Evolutionary conservation across 2,797 vertebrate genomes (phyloP), one percentile per base, ranked within the genome.

Genomic region (Pachyuromys duprasi): DNA sequence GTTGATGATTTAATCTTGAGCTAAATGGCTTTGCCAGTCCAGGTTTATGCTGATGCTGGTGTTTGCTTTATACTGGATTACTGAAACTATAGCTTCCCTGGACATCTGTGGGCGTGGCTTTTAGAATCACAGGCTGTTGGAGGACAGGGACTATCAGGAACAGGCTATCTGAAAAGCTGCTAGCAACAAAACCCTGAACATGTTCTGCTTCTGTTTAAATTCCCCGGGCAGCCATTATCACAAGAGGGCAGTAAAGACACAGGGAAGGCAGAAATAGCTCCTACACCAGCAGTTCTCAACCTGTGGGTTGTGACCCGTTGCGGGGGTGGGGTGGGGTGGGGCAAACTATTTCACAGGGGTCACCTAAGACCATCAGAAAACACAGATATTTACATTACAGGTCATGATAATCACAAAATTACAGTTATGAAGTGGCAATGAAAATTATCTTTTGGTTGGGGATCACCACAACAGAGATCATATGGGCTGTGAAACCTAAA

Each of bases 41-140:
- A 67, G 96, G 70, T 72, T 92, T 74, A 72, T 63, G 22, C 33
- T 80, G 42, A 87, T 65, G 24, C 76, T 94, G 62, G 28, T 72
- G 63, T 80, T 70, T 79, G 69, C 55, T 94, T 91, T 72, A 69
- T 75, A 83, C 9, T 80, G 24, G n/a, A 12, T 17, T 15, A 72
- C 45, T 36, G 62, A 78, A 83, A 42, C n/a, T 45, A 36, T 9
- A 13, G 53, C n/a, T 42, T 7, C 31, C 31, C n/a, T 36, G 81
- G 57, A 86, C 15, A 22, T 22, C 45, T 67, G 63, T 65, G 57
- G 17, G 0, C 2, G 62, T 13, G 53, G 13, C 42, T 91, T 9
- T 76, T 36, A 74, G 83, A 78, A 69, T 67, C 45, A 45, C 13
- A 55, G 42, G 42, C 57, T 12, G 3, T 79, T 55, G n/a, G 72